Conservation (phyloP, 2,888 invertebrate genomes). For the Argynnis bischoffii region DNA sequence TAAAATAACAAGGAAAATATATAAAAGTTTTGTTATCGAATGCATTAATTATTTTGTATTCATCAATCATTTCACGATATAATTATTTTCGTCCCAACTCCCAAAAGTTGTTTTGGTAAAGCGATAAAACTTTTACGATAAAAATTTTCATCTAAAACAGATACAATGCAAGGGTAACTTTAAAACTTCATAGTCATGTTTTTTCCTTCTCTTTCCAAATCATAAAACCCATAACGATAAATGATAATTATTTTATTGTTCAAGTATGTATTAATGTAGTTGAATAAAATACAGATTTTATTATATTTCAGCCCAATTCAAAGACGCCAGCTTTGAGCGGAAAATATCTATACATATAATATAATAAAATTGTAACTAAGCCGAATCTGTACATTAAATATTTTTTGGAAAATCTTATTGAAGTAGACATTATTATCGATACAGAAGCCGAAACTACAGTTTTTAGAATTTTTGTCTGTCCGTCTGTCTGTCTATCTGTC, state of each 20-base stretch:
- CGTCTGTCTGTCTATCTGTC: no score
- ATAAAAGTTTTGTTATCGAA: no score
- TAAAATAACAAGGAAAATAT: no score
- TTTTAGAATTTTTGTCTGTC: no score
- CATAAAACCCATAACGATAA: slow-evolving; percentile 75
- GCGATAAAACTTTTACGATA: slow-evolving; percentile 24
- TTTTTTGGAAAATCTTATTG: no score
- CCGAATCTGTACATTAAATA: no score
- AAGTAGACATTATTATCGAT: no score
- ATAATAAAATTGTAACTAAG: no score
- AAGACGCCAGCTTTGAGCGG: slow-evolving; percentile 36
- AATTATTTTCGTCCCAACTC: slow-evolving; percentile 5
- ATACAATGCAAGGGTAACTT: slow-evolving; percentile 22
- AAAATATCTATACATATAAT: no score
- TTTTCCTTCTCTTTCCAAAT: slow-evolving; percentile 63
- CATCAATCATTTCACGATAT: slow-evolving; percentile 16
- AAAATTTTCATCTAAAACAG: slow-evolving; percentile 15
- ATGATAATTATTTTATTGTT: slow-evolving; percentile 82
- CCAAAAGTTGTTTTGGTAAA: slow-evolving; percentile 10
- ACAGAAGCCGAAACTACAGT: no score
- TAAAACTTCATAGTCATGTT: slow-evolving; percentile 48
- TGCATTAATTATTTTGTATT: neutral
- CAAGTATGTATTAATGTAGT: slow-evolving; percentile 75
- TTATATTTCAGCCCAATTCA: slow-evolving; percentile 47
- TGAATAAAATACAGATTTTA: slow-evolving; percentile 69